These are phyloP conservation scores for Sebastes diploproa DNA, from an alignment of 2,797 vertebrate genomes.

Conservation along the genomic window DNA sequence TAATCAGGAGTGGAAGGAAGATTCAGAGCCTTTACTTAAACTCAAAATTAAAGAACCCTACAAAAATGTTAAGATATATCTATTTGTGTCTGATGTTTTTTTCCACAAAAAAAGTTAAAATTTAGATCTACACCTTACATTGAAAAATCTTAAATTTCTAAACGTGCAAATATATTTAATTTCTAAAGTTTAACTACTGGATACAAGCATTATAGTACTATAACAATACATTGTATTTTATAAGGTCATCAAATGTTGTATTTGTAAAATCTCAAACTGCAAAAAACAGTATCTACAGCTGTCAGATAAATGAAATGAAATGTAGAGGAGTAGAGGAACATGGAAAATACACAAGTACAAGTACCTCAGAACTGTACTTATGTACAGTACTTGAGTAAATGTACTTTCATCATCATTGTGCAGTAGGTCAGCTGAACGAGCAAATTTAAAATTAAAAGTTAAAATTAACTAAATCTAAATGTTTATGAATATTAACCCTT, in stretches of 20 bases:
- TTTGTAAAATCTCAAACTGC: neutral
- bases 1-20: neutral
- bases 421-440: neutral
- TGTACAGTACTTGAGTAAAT: neutral
- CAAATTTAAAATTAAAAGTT: too few species aligned
- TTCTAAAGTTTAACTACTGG: neutral
- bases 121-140: neutral
- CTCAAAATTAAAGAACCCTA: neutral
- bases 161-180: neutral
- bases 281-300: neutral
- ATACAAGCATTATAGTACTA: neutral
- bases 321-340: neutral
- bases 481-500: neutral
- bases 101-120: accelerated
- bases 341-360: neutral
- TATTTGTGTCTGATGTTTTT: too few species aligned
- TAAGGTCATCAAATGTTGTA: neutral
- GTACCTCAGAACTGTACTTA: neutral
- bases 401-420: neutral
- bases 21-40: neutral
- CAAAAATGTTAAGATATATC: neutral
- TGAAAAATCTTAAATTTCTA: neutral
- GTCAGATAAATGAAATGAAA: neutral
- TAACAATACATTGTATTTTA: neutral
- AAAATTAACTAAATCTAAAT: neutral